Percentiles rank a stretch among this genome's conserved stretches.
These are phyloP conservation scores for Tretioscincus oriximinensis DNA, from an alignment of 2,113 vertebrate species.

Conservation along the genomic window DNA sequence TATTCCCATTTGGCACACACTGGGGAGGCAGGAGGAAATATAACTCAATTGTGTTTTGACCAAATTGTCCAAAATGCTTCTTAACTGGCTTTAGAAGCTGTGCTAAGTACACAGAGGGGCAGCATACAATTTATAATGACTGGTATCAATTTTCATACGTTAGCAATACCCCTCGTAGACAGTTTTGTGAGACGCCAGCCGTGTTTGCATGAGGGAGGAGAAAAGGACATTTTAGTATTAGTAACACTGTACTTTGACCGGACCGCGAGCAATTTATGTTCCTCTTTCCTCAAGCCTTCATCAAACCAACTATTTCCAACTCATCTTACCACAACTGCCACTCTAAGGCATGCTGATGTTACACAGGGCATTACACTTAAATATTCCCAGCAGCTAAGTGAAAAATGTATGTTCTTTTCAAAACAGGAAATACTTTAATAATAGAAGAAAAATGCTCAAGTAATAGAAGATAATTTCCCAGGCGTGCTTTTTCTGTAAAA, in stretches of 20 bases:
- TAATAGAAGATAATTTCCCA: slow-evolving; percentile 55
- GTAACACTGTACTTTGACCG: slow-evolving; percentile 46
- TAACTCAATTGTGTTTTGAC: not conserved
- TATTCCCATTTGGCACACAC: not conserved
- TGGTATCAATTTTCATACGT: slow-evolving; percentile 46
- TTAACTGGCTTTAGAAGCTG: slow-evolving; percentile 11
- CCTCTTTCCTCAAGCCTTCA: slow-evolving; percentile 52
- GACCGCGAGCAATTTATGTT: slow-evolving; percentile 48
- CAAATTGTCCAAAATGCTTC: not conserved
- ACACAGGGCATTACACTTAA: slow-evolving; percentile 53
- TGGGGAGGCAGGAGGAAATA: not conserved
- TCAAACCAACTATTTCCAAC: slow-evolving; percentile 65
- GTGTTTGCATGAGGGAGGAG: slow-evolving; percentile 1
- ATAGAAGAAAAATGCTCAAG: slow-evolving; percentile 56
- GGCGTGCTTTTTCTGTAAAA: slow-evolving; percentile 54
- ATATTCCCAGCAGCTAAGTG: slow-evolving; percentile 57
- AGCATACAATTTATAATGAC: slow-evolving; percentile 38
- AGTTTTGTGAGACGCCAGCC: slow-evolving; percentile 48
- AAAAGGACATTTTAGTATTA: slow-evolving; percentile 53
- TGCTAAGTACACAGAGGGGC: not conserved
- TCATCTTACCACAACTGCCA: slow-evolving; percentile 57
- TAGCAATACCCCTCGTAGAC: slow-evolving; percentile 21
- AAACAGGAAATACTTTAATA: slow-evolving; percentile 60
- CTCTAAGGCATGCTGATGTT: slow-evolving; percentile 56
- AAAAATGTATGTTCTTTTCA: slow-evolving; percentile 43